phyloP scores from a whole-genome alignment of 2,888 invertebrate species.

The Palloptera scutellata region DNA sequence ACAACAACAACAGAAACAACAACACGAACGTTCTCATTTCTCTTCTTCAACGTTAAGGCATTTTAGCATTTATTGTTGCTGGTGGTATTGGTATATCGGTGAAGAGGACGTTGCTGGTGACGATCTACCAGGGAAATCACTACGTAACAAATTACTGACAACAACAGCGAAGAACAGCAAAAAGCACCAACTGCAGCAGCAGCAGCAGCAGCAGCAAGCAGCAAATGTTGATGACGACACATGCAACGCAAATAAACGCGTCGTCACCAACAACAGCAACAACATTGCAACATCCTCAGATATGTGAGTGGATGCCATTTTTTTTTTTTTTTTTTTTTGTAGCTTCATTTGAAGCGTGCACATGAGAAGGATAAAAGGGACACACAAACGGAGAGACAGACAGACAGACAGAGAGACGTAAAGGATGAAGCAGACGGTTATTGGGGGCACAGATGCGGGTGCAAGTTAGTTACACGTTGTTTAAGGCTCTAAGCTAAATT shows the following conservation, averaged over 20 bases:
- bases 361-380: neutral
- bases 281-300: conserved; percentile 8
- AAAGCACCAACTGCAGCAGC: conserved; percentile 5
- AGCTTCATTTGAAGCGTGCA: neutral
- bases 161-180: conserved; percentile 10
- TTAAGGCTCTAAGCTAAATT: conserved; percentile 7
- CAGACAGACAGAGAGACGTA: conserved; percentile 6
- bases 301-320: neutral
- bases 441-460: too few relatives aligned
- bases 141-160: conserved; percentile 13
- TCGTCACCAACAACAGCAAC: conserved; percentile 22
- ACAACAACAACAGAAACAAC: conserved; percentile 1
- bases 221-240: conserved; percentile 47
- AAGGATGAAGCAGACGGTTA: too few relatives aligned
- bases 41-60: conserved; percentile 7
- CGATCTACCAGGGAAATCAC: too few relatives aligned
- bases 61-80: neutral
- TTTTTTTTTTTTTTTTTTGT: neutral
- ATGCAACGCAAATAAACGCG: conserved; percentile 42
- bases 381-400: neutral
- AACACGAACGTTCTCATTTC: conserved; percentile 6
- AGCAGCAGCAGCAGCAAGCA: neutral
- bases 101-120: too few relatives aligned
- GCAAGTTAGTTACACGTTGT: conserved; percentile 3
- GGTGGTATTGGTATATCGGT: too few relatives aligned